Evolutionary conservation across 2,888 invertebrate species (phyloP).

Genomic region (Pheosia tremula): DNA sequence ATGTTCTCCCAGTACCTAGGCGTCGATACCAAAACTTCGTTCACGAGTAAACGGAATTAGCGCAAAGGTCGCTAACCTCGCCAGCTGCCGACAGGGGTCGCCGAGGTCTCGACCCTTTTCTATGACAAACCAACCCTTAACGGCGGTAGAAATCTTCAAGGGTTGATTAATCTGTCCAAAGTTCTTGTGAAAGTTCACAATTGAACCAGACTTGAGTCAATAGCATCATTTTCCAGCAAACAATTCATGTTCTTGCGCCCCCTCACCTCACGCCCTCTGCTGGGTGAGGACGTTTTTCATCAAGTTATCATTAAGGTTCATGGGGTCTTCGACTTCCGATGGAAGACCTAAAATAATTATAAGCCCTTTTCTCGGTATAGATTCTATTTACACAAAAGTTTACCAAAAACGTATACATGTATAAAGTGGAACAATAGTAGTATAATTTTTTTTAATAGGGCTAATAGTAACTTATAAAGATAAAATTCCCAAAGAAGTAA

Average conservation of each 20-base stretch:
- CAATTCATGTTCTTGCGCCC: conserved; percentile 12
- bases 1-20: background rate
- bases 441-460: no score
- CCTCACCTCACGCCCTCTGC: background rate
- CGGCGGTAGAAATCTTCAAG: conserved; percentile 30
- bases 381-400: no score
- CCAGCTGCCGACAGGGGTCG: conserved; percentile 49
- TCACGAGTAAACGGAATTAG: conserved; percentile 55
- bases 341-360: no score
- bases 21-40: background rate
- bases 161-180: conserved; percentile 19
- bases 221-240: background rate
- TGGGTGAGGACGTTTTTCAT: background rate
- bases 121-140: conserved; percentile 45
- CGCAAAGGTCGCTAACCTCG: conserved; percentile 66
- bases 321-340: conserved; percentile 15
- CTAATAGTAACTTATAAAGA: no score
- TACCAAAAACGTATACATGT: no score
- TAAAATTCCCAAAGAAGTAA: no score
- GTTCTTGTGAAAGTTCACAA: conserved; percentile 7
- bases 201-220: background rate
- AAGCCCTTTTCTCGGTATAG: no score
- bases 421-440: no score
- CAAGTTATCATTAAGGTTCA: background rate
- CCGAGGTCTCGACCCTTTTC: conserved; percentile 53